Conservation (phyloP, 2,113 vertebrate species). For the Fulmarus glacialis region DNA sequence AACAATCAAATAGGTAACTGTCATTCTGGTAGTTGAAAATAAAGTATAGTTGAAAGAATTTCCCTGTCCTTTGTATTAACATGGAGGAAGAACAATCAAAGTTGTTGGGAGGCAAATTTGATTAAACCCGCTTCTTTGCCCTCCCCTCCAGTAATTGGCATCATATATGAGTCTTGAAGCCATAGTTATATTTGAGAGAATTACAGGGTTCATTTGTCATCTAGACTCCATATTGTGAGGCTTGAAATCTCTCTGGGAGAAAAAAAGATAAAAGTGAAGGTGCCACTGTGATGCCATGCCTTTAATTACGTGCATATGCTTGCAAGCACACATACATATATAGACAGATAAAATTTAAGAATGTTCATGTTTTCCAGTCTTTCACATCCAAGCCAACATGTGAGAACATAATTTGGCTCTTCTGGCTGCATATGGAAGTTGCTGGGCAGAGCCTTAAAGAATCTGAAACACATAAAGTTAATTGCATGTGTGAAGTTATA, state of each 20-base stretch:
- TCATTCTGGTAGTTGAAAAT: neutral
- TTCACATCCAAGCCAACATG: neutral
- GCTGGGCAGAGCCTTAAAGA: neutral
- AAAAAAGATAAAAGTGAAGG: neutral
- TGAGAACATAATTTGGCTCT: neutral
- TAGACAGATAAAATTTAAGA: neutral
- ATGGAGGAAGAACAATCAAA: neutral
- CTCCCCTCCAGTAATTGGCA: neutral
- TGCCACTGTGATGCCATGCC: neutral
- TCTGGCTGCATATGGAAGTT: neutral
- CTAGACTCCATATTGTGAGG: neutral
- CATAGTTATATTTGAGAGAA: neutral
- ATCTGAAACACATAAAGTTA: neutral
- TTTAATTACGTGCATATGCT: neutral
- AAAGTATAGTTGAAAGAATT: neutral
- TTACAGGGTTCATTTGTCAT: neutral
- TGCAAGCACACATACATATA: neutral
- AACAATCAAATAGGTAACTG: neutral
- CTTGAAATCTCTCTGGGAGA: neutral
- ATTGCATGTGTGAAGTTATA: neutral
- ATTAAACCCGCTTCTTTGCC: neutral
- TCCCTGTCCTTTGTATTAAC: neutral
- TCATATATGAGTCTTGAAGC: neutral
- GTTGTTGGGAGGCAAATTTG: neutral
- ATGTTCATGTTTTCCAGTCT: neutral